Evolutionary conservation across 2,888 invertebrate species (phyloP), one percentile per base, ranked within the genome.

Genomic region (Diaperis boleti): DNA sequence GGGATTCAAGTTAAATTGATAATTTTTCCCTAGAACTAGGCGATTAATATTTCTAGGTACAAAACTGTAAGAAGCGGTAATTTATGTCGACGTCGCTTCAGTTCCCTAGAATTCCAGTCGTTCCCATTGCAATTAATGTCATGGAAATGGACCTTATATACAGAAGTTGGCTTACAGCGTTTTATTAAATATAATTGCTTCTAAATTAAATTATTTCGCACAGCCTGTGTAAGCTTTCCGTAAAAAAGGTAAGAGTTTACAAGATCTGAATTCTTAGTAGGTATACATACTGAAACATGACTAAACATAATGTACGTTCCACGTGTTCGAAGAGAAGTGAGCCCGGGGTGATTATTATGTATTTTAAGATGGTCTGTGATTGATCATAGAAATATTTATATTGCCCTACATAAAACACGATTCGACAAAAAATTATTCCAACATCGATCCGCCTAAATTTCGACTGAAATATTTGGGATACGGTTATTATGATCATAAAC

Each of bases 1-100:
- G 29, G 41, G 35, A 44, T 62, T 62, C 56, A 62, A 35, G 42
- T 42, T 50, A 62, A 62, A 62, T 37, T 49, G 62, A 57, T 56
- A 49, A 62, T 57, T 44, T 52, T 62, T 57, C 57, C 49, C 13
- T 0, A 41, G 57, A 62, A 62, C 11, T 37, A 49, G 20, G 22
- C 49, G 62, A 57, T 50, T 62, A 49, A 33, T 18, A 37, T 17
- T 62, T 62, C 62, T 50, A 29, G 11, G 62, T 62, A 62, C 31
- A 22, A 17, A 15, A 57, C 14, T 41, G 49, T 59, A 45, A 45
- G 56, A 45, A 45, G 45, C 45, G 35, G 31, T 49, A 33, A 49
- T 54, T 52, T 52, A 52, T 54, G 29, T 41, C 42, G 42, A 49
- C 47, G 45, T 35, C 45, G 44, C 11, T 35, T 35, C 14, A 26